A percentile compares a stretch with the other conserved stretches of the same genome.
These are phyloP conservation scores for Atrichornis clamosus DNA, from an alignment of 2,113 vertebrate species.

Conservation along the genomic window DNA sequence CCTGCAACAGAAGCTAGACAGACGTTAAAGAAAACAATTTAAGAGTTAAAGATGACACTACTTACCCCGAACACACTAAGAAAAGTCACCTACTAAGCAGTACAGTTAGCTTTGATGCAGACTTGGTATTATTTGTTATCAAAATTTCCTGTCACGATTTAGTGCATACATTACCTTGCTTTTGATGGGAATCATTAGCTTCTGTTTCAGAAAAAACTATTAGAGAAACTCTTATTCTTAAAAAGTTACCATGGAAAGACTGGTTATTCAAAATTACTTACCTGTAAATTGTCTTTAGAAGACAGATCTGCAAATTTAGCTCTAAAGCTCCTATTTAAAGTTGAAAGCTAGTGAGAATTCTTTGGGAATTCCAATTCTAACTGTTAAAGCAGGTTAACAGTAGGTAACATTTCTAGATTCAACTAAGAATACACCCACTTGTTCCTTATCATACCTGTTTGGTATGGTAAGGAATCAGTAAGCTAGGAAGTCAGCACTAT, in stretches of 20 bases:
- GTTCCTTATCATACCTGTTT: neutral
- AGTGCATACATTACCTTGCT: neutral
- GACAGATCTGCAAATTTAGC: neutral
- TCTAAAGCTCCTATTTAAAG: neutral
- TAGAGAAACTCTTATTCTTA: neutral
- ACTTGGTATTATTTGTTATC: neutral
- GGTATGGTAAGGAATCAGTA: neutral
- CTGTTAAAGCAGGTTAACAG: slow-evolving; percentile 11
- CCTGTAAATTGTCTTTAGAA: neutral
- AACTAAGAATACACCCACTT: neutral
- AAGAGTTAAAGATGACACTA: slow-evolving; percentile 55
- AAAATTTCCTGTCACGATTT: neutral
- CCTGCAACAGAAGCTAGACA: slow-evolving; percentile 89
- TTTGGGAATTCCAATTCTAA: neutral
- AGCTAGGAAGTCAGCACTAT: neutral
- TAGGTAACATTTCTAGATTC: neutral
- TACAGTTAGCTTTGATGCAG: slow-evolving; percentile 7
- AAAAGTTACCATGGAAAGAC: neutral
- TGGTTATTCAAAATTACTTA: neutral
- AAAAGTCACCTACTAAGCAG: slow-evolving; percentile 32
- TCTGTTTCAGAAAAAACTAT: neutral
- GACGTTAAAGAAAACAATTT: slow-evolving; percentile 77
- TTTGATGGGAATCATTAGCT: neutral
- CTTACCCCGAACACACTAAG: slow-evolving; percentile 66
- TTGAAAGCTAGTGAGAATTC: neutral